Evolutionary conservation across 2,888 invertebrate species (phyloP).

Genomic region (Lasioglossum morio): DNA sequence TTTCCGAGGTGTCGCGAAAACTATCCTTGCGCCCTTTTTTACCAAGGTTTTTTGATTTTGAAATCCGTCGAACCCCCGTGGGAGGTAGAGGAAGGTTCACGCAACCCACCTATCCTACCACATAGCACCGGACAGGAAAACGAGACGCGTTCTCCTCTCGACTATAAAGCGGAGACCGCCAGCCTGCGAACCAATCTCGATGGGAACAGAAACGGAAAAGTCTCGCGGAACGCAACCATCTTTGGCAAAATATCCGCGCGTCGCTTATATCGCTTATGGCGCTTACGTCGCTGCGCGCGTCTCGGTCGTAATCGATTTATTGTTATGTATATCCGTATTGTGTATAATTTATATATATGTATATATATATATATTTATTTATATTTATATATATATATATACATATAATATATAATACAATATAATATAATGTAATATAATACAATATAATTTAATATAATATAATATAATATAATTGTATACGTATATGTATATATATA

Average conservation of each 20-base stretch:
- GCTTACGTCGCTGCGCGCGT: conserved; percentile 58
- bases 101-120: not conserved
- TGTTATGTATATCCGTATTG: conserved; percentile 17
- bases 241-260: conserved; percentile 72
- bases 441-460: conserved; percentile 6
- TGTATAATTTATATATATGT: conserved; percentile 15
- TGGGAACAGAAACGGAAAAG: conserved; percentile 39
- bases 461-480: conserved; percentile 41
- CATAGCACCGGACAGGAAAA: conserved; percentile 26
- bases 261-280: too few relatives aligned
- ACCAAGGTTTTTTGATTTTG: not conserved
- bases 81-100: not conserved
- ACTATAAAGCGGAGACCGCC: not conserved
- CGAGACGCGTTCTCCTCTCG: conserved; percentile 12
- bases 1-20: not conserved
- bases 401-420: conserved; percentile 17
- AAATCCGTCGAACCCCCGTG: not conserved
- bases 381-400: conserved; percentile 32
- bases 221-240: conserved; percentile 64
- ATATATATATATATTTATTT: conserved; percentile 13
- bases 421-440: conserved; percentile 6
- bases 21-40: not conserved
- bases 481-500: conserved; percentile 23
- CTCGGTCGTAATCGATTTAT: conserved; percentile 52
- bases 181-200: conserved; percentile 3